Evolutionary conservation across 2,797 vertebrate genomes (phyloP).

Genomic region (Microtus agrestis): DNA sequence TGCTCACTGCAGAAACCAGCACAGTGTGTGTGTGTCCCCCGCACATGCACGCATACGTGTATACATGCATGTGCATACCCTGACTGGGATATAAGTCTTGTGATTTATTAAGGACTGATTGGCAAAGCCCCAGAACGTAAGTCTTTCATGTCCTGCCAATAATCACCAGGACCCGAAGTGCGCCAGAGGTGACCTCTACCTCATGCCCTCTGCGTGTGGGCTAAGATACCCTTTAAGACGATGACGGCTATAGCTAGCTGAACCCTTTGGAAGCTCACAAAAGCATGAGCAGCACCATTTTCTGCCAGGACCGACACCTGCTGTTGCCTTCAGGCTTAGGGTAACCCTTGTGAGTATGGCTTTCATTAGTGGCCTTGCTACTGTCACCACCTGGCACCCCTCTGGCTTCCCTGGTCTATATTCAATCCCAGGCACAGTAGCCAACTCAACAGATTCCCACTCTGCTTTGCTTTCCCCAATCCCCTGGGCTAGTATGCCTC

Average conservation of each 20-base stretch:
- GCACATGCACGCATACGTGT: neutral
- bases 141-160: neutral
- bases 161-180: neutral
- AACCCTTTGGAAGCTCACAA: neutral
- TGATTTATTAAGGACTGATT: neutral
- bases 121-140: neutral
- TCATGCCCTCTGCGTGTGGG: neutral
- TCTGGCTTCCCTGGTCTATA: neutral
- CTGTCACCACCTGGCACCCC: neutral
- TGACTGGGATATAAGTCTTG: neutral
- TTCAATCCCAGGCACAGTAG: neutral
- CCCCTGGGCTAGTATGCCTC: neutral
- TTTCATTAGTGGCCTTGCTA: neutral
- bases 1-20: neutral
- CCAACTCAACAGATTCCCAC: neutral
- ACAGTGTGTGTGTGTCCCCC: neutral
- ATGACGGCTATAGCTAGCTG: neutral
- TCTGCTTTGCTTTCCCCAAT: neutral
- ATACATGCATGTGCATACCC: neutral
- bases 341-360: neutral
- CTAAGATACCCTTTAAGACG: neutral
- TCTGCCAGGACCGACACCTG: neutral
- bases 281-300: neutral
- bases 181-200: accelerated
- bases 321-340: neutral